Evolutionary conservation across 2,888 invertebrate species (phyloP), one percentile per base, ranked within the genome.

Genomic region (Melinaea marsaeus): DNA sequence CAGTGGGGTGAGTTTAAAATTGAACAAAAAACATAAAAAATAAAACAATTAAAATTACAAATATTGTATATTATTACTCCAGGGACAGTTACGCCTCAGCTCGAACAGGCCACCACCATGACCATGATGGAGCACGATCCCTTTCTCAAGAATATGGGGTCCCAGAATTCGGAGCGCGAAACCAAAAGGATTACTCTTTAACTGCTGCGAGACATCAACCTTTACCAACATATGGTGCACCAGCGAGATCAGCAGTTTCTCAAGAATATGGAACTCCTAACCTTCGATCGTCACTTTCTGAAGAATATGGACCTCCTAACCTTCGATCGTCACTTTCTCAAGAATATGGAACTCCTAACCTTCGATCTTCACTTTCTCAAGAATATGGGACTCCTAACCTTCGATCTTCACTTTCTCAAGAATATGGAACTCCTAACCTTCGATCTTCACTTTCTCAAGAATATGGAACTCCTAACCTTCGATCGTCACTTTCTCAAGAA

Each of bases 81-180:
- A 88, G 88, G 35, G 81, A 86, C 37, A 78, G 85, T 42, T 88
- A 87, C 64, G 71, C 83, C 58, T 68, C 81, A 60, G 74, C 81
- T 1, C 75, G 79, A 6, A 77, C 80, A 5, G 71, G 74, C 37
- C 76, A 76, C n/a, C 64, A 62, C 13, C 67, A 69, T 33, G 66
- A 64, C 13, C 63, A 62, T n/a, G 73, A 71, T 3, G 61, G 69
- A 42, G 74, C 74, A 69, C 69, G 76, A 61, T 78, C 77, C 9
- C 62, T 74, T 0, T 72, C 83, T 4, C 71, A 72, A 47, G 75
- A 75, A 13, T 81, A 81, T 66, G 73, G 75, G 35, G 71, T 73
- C n/a, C 79, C 81, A 64, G 66, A 48, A 55, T 47, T 66, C 37
- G 66, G 64, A 22, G 33, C 69, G 5, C 61, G 69, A 51, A 69